Percentiles rank a stretch among this genome's conserved stretches.
Conservation (phyloP, 1,140 invertebrate species). For the Danaus melanippus region DNA sequence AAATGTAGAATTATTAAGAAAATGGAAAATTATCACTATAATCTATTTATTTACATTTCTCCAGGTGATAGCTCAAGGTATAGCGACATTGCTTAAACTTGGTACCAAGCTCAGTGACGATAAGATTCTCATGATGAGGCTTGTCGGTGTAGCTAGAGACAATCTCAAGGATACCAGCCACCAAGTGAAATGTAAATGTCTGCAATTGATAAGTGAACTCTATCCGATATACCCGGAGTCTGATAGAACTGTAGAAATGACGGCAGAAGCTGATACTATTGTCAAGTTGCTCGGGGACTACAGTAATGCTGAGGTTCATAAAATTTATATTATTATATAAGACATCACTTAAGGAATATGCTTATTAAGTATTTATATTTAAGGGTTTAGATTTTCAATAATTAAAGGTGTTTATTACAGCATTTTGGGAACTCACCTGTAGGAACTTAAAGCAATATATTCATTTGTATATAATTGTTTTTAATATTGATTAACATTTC, state of each 20-base stretch:
- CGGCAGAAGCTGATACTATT: constrained; percentile 72
- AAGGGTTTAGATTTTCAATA: too few species aligned
- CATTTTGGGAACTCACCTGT: too few species aligned
- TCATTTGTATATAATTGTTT: too few species aligned
- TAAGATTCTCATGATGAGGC: constrained; percentile 64
- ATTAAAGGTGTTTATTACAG: too few species aligned
- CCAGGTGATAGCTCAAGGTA: constrained; percentile 78
- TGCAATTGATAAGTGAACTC: constrained; percentile 81
- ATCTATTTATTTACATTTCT: constrained; percentile 27
- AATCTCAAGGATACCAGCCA: constrained; percentile 82
- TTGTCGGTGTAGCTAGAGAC: constrained; percentile 74
- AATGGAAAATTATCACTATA: too few species aligned
- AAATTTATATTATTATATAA: too few species aligned
- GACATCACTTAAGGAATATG: too few species aligned
- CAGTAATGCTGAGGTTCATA: constrained; percentile 78
- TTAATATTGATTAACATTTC: constrained; percentile 5
- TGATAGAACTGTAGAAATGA: constrained; percentile 62
- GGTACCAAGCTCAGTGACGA: constrained; percentile 72
- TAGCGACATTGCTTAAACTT: constrained; percentile 79
- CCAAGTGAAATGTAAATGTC: constrained; percentile 83
- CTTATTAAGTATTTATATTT: constrained; percentile 10
- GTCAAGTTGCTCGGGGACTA: constrained; percentile 83
- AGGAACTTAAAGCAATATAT: too few species aligned
- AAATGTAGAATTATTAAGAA: too few species aligned
- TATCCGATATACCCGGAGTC: constrained; percentile 68